These are phyloP conservation scores for Anthrax anthrax DNA, from an alignment of 2,888 invertebrate genomes.

Conservation along the genomic window DNA sequence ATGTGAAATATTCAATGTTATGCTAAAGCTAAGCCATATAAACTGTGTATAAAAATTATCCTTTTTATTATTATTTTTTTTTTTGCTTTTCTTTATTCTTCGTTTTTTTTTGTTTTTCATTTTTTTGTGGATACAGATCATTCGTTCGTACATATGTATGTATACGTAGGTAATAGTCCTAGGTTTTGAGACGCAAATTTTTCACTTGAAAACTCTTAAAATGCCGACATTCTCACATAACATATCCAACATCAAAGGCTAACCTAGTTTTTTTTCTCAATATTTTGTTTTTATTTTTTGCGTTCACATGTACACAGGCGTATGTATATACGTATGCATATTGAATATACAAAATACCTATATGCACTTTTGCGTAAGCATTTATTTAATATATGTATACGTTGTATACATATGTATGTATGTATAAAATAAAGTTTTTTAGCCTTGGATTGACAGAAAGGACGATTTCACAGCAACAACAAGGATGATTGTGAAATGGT, in stretches of 20 bases:
- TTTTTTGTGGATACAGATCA: background rate
- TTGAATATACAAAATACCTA: too few relatives aligned
- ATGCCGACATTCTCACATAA: background rate
- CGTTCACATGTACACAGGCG: too few relatives aligned
- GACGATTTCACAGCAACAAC: too few relatives aligned
- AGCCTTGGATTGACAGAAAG: background rate
- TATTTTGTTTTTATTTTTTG: background rate
- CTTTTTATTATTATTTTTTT: background rate
- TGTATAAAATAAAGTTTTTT: background rate
- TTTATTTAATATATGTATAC: too few relatives aligned
- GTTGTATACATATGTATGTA: background rate
- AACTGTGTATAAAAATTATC: too few relatives aligned
- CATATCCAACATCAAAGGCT: background rate
- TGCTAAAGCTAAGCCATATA: too few relatives aligned
- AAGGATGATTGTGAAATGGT: too few relatives aligned
- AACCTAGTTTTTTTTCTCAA: background rate
- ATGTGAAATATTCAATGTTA: too few relatives aligned
- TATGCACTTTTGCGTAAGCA: too few relatives aligned
- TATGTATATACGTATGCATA: too few relatives aligned
- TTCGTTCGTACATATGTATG: background rate
- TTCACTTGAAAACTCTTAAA: background rate
- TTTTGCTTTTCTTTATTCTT: background rate
- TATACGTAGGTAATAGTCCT: background rate
- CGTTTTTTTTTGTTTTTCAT: too few relatives aligned
- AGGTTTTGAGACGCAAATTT: background rate